Evolutionary conservation across 2,888 invertebrate genomes (phyloP), one percentile per base, ranked within the genome.

Genomic region (Andrena bucephala): DNA sequence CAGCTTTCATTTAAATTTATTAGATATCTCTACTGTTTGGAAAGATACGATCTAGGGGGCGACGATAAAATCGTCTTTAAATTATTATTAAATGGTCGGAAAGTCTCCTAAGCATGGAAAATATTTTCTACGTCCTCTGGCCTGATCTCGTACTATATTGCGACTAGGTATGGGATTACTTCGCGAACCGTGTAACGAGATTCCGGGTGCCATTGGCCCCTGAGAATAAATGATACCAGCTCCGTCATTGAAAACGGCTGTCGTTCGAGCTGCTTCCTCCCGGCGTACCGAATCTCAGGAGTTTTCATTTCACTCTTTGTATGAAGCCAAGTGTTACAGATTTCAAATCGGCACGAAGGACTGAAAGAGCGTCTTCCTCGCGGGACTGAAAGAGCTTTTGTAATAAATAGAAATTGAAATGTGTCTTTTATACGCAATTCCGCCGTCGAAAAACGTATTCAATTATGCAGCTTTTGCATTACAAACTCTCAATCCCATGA

Each of bases 141-240:
- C 31, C 5, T 24, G 54, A 31, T 63, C 57, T 48, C 36, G 24
- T 10, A 16, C 57, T 31, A 65, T 62, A 70, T 36, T 52, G 66
- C 24, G 33, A 52, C 59, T 52, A 77, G 52, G 66, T 71, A 68
- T 27, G 50, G 29, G 62, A 78, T 79, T 76, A 63, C 48, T 33
- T 68, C 27, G 20, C 50, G 72, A 36, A 72, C 54, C 80, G 80
- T 72, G 72, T 72, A 78, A 81, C 68, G 63, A 71, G 81, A 78
- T 81, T 81, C 42, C 63, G 50, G 42, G 31, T 68, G 36, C 78
- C 63, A 73, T 65, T 13, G 80, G 69, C 59, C n/a, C 10, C 50
- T 10, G 71, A 57, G 78, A 78, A 80, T 71, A 77, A 81, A 81
- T 73, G 68, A 78, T 65, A 73, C 73, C 72, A 68, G 50, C 48